phyloP scores from a whole-genome alignment of 1,140 invertebrate genomes.

The Goniozus legneri region DNA sequence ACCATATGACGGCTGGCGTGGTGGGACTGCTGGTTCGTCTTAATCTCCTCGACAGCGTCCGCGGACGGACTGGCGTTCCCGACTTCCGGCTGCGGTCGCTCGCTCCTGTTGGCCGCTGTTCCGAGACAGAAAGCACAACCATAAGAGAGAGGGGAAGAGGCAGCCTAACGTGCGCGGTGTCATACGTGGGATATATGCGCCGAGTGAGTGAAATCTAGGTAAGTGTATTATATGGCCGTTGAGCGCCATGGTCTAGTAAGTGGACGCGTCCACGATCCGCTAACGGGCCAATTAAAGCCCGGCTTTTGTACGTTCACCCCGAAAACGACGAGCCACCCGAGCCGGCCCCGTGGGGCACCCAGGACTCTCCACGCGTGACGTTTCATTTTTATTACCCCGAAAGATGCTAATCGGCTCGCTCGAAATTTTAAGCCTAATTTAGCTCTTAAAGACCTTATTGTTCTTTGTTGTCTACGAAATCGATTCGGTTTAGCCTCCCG shows the following conservation, averaged over 20 bases:
- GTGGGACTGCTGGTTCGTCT: slow-evolving; percentile 49
- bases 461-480: too few species aligned
- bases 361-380: too few species aligned
- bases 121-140: slow-evolving; percentile 33
- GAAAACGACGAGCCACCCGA: too few species aligned
- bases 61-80: slow-evolving; percentile 38
- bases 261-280: slow-evolving; percentile 44
- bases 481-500: too few species aligned
- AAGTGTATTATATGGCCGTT: slow-evolving; percentile 55
- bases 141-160: slow-evolving; percentile 19
- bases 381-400: too few species aligned
- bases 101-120: slow-evolving; percentile 50
- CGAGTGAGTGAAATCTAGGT: slow-evolving; percentile 53
- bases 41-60: slow-evolving; percentile 45
- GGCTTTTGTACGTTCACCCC: slow-evolving; percentile 20
- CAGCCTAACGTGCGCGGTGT: background rate
- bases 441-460: too few species aligned
- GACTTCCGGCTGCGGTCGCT: slow-evolving; percentile 38
- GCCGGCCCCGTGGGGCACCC: too few species aligned
- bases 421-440: too few species aligned
- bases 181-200: slow-evolving; percentile 17
- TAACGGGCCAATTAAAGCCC: slow-evolving; percentile 43
- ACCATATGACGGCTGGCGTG: slow-evolving; percentile 79
- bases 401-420: too few species aligned
- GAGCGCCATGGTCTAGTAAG: slow-evolving; percentile 52